Conservation (phyloP, 1,140 invertebrate genomes). For the Phenacoccus solenopsis region DNA sequence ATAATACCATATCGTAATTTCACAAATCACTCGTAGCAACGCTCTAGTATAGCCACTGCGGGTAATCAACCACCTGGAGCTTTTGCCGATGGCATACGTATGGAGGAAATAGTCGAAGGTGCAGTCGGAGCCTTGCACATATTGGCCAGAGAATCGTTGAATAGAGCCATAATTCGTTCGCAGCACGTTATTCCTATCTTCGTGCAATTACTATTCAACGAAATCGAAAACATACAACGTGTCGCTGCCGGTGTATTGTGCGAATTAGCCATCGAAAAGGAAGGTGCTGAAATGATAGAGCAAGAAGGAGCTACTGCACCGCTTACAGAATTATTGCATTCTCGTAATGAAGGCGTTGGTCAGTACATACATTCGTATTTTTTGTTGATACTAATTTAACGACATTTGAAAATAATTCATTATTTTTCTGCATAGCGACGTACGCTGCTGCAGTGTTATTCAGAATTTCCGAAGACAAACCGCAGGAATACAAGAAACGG, state of each 20-base stretch:
- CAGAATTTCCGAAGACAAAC: slow-evolving; percentile 96
- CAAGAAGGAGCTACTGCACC: slow-evolving; percentile 92
- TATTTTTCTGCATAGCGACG: slow-evolving; percentile 52
- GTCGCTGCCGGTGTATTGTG: slow-evolving; percentile 89
- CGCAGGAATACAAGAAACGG: slow-evolving; percentile 94
- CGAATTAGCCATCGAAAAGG: slow-evolving; percentile 89
- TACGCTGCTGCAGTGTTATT: slow-evolving; percentile 94
- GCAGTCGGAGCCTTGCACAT: slow-evolving; percentile 95
- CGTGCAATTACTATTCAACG: slow-evolving; percentile 73
- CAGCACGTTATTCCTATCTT: slow-evolving; percentile 91
- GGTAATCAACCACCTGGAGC: slow-evolving; percentile 47
- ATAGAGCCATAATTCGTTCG: slow-evolving; percentile 78
- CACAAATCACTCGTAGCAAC: background rate
- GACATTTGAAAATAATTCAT: background rate
- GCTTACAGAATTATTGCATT: slow-evolving; percentile 87
- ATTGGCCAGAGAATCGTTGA: slow-evolving; percentile 83
- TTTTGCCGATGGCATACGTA: slow-evolving; percentile 90
- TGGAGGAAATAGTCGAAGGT: slow-evolving; percentile 97
- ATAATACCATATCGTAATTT: background rate
- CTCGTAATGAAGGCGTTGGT: slow-evolving; percentile 67
- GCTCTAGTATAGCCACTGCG: slow-evolving; percentile 51
- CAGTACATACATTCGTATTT: slow-evolving; percentile 25
- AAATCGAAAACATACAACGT: slow-evolving; percentile 90
- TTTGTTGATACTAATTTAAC: background rate
- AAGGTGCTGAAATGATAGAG: slow-evolving; percentile 93